phyloP scores from a whole-genome alignment of 1,140 invertebrate species.

The Hetaerina americana region DNA sequence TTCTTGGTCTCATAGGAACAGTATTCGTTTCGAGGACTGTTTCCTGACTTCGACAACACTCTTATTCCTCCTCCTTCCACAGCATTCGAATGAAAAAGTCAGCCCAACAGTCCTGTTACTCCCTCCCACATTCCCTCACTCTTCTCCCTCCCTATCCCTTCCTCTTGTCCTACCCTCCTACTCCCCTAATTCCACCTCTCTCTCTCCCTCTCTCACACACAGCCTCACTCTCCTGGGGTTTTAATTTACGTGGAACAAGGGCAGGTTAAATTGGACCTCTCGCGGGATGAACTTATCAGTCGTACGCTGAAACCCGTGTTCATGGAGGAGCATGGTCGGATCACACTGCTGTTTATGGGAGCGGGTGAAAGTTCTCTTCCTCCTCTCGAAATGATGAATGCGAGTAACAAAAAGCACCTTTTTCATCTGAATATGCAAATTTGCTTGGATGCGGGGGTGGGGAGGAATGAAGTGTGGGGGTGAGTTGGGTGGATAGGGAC shows the following conservation, averaged over 20 bases:
- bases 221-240: neutral
- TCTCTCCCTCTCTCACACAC: too few relatives aligned
- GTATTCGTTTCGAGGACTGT: neutral
- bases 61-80: too few relatives aligned
- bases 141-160: too few relatives aligned
- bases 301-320: neutral
- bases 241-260: neutral
- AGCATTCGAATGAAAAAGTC: too few relatives aligned
- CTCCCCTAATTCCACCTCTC: neutral
- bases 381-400: neutral
- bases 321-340: neutral
- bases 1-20: neutral
- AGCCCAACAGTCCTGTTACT: too few relatives aligned
- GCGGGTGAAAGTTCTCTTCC: neutral
- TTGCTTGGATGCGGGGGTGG: too few relatives aligned
- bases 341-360: neutral
- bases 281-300: neutral
- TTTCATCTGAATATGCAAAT: neutral
- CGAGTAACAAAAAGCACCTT: neutral
- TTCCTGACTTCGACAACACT: neutral
- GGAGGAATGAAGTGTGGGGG: too few relatives aligned
- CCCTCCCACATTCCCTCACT: too few relatives aligned
- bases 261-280: neutral
- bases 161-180: neutral
- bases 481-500: too few relatives aligned